These are phyloP conservation scores for Palythoa grandiflora DNA, from an alignment of 92 coral and sea anemone genomes.

Conservation along the genomic window DNA sequence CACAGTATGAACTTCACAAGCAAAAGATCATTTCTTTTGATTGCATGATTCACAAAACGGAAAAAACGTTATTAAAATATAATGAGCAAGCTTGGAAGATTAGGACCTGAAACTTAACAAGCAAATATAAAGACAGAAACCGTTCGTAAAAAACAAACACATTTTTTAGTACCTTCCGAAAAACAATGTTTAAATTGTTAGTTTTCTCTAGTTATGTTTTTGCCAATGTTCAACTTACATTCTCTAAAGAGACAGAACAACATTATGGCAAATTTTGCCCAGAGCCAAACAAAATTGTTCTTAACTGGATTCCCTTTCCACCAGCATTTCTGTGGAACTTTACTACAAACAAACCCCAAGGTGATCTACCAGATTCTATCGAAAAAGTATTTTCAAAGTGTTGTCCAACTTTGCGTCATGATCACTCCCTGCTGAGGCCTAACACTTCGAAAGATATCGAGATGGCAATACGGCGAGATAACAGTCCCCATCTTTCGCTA, in stretches of 20 bases:
- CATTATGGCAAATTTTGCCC: not conserved
- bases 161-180: not conserved
- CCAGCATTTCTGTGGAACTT: not conserved
- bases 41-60: not conserved
- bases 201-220: not conserved
- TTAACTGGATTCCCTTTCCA: not conserved
- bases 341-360: not conserved
- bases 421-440: not conserved
- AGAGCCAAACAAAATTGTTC: not conserved
- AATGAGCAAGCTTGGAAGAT: not conserved
- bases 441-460: conserved; percentile 16
- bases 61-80: not conserved
- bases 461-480: conserved; percentile 24
- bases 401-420: not conserved
- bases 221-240: not conserved
- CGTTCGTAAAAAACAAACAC: not conserved
- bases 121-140: not conserved
- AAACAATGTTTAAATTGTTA: not conserved
- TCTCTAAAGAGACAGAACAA: not conserved
- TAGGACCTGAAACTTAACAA: not conserved
- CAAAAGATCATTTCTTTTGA: not conserved
- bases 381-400: not conserved
- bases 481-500: conserved; percentile 9
- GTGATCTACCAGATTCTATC: not conserved
- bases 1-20: not conserved